A percentile compares a stretch with the other conserved stretches of the same genome.
Conservation (phyloP, 2,113 vertebrate genomes). For the Salvelinus sp. region DNA sequence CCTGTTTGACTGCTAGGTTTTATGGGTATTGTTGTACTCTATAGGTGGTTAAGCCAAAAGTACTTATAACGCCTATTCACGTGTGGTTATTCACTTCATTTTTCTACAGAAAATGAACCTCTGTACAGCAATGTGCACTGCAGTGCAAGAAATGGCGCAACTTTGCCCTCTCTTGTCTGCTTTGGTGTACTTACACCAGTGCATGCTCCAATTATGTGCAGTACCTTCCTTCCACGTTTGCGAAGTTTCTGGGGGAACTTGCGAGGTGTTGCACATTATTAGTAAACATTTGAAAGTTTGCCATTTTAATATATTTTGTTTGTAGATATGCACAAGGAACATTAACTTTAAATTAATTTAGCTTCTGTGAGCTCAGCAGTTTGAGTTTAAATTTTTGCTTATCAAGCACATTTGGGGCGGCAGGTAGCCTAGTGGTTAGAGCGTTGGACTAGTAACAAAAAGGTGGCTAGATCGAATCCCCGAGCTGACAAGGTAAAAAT, state of each 20-base stretch:
- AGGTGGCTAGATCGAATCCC: too few species aligned
- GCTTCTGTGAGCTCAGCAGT: background rate
- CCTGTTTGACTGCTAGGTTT: too few species aligned
- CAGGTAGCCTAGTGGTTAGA: too few species aligned
- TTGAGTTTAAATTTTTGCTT: background rate
- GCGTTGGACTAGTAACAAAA: too few species aligned
- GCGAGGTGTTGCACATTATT: constrained; percentile 3
- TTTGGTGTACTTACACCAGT: constrained; percentile 1
- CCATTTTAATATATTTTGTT: background rate
- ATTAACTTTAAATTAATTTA: background rate
- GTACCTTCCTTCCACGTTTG: constrained; percentile 5
- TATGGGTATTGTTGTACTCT: too few species aligned
- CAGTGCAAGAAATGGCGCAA: constrained; percentile 7
- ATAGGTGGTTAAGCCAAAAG: too few species aligned
- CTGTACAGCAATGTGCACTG: constrained; percentile 6
- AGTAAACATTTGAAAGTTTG: background rate
- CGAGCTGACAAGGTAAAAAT: too few species aligned
- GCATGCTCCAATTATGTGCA: constrained; percentile 28
- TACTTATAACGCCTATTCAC: background rate
- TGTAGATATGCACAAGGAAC: background rate
- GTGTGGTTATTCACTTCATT: background rate
- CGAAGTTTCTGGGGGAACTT: constrained; percentile 4
- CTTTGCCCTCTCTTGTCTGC: constrained; percentile 51
- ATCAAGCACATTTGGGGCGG: background rate
- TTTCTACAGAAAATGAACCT: background rate